A percentile compares a stretch with the other conserved stretches of the same genome.
phyloP scores from a whole-genome alignment of 2,888 invertebrate species.

The Strigamia maritima region DNA sequence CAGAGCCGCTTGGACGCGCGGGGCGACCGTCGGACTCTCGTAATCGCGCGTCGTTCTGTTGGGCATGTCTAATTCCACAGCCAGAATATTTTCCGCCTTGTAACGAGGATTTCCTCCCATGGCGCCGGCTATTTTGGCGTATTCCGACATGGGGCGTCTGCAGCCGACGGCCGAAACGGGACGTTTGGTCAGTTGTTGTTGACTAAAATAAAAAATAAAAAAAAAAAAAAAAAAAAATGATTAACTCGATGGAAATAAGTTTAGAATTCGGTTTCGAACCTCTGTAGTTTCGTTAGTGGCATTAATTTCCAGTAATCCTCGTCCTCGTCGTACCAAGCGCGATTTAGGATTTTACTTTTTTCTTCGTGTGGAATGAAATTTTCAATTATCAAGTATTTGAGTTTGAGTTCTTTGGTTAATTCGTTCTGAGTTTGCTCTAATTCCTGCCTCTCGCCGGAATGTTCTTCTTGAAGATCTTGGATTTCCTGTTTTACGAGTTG shows the following conservation, averaged over 20 bases:
- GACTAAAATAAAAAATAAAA: not conserved
- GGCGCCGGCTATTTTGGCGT: constrained; percentile 60
- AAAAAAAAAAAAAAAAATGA: not conserved
- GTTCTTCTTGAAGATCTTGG: constrained; percentile 78
- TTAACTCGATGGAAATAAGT: too few species aligned
- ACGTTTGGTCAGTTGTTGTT: constrained; percentile 54
- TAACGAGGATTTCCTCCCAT: constrained; percentile 56
- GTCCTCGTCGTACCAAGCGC: constrained; percentile 76
- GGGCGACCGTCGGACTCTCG: constrained; percentile 67
- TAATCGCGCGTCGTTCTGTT: constrained; percentile 73
- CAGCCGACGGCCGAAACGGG: constrained; percentile 65
- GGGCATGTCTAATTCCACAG: constrained; percentile 71
- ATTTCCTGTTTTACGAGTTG: constrained; percentile 72
- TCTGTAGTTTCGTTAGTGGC: constrained; percentile 46
- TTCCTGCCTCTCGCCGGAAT: constrained; percentile 86
- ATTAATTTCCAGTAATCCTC: constrained; percentile 68
- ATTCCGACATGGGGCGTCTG: constrained; percentile 61
- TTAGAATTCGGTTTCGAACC: constrained; percentile 24
- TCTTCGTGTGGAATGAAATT: constrained; percentile 85
- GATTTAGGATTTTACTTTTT: constrained; percentile 67
- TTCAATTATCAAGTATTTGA: constrained; percentile 77
- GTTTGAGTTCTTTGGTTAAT: constrained; percentile 80
- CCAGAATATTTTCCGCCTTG: constrained; percentile 68
- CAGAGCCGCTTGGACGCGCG: constrained; percentile 66
- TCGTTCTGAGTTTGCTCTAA: constrained; percentile 88